Base-by-base conservation (phyloP, 1,140 invertebrate genomes). In the Maconellicoccus hirsutus region DNA sequence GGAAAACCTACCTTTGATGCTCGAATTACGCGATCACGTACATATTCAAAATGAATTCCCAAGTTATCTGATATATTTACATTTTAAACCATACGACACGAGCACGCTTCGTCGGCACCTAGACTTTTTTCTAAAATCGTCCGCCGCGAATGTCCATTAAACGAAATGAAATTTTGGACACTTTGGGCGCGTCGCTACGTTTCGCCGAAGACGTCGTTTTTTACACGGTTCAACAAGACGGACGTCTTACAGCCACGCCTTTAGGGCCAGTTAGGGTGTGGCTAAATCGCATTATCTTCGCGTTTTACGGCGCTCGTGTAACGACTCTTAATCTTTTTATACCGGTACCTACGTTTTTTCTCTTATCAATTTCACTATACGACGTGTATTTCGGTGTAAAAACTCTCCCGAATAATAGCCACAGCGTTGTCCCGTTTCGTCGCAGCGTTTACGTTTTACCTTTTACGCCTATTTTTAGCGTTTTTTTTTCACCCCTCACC, bases 151-250 rank as follows among this genome's bases (percentile, higher is more conserved):
- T 33, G 29, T 33, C 29, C 29, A 52, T 52, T 52, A 52, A 19
- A 52, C 42, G 42, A 52, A 52, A 52, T 52, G 42, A 52, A 52
- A 52, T 52, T 33, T 52, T 52, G 42, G 42, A 52, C 42, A 52
- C 42, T 52, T 52, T 52, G 42, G 42, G 42, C 42, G 42, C 42
- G 42, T 16, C 42, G 12, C 29, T 33, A 33, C 29, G 29, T 33
- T 33, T 33, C 29, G 12, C 29, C 29, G 29, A 33, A 33, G 42
- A 52, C 42, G 42, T 52, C 42, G 42, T 52, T 52, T 52, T 52
- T 52, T 52, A 52, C 42, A 52, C 42, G 42, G n/a, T 52, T 52
- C 42, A 52, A 19, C 42, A 52, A 52, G 42, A 52, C 42, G 42
- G 42, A 52, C 42, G 42, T 52, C 42, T 52, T 52, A 52, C 42